phyloP scores from a whole-genome alignment of 2,113 vertebrate genomes.

The Atherinomorus stipes region DNA sequence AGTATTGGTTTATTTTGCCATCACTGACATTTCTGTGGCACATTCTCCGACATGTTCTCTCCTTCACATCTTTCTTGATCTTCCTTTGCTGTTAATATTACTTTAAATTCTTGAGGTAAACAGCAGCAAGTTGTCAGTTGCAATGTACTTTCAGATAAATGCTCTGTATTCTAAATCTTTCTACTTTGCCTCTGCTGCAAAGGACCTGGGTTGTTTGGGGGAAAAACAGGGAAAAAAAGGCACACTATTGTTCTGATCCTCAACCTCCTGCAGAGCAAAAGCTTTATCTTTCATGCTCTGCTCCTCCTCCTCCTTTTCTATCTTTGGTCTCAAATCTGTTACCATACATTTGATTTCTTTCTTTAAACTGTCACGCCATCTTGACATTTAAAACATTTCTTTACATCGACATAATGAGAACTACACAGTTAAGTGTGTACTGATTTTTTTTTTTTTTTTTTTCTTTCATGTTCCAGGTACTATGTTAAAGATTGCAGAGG shows the following conservation, averaged over 20 bases:
- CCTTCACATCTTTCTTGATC: too few species aligned
- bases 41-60: background rate
- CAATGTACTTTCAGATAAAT: background rate
- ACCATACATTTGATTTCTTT: background rate
- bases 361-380: background rate
- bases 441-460: background rate
- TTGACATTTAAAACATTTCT: background rate
- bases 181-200: background rate
- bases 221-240: too few species aligned
- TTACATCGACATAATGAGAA: background rate
- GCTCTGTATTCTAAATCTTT: background rate
- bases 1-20: background rate
- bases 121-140: background rate
- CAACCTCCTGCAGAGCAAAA: background rate
- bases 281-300: too few species aligned
- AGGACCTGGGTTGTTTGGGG: too few species aligned
- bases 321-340: background rate
- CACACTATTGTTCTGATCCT: conserved; percentile 13
- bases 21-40: background rate
- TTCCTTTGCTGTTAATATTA: too few species aligned
- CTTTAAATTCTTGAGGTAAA: too few species aligned
- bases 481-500: background rate
- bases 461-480: background rate
- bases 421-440: background rate
- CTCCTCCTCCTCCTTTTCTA: background rate